Evolutionary conservation across 2,888 invertebrate species (phyloP).

Genomic region (Aphidoletes aphidimyza): DNA sequence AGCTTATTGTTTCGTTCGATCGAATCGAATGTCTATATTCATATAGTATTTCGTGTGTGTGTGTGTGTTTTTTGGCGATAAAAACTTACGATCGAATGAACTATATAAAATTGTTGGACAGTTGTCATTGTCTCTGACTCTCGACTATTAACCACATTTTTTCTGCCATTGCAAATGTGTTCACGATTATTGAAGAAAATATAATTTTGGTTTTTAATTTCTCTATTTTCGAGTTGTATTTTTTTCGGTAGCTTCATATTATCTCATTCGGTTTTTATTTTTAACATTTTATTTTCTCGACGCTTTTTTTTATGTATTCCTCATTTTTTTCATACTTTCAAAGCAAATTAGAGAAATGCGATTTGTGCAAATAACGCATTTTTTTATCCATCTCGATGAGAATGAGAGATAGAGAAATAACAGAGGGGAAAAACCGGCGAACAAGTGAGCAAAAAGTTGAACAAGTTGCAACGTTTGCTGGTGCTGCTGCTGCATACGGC

Average conservation of each 20-base stretch:
- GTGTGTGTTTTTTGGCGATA: background rate
- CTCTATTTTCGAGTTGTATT: background rate
- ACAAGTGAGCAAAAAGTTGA: too few relatives aligned
- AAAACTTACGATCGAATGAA: constrained; percentile 18
- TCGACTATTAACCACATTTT: background rate
- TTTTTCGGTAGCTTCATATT: background rate
- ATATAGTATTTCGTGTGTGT: too few relatives aligned
- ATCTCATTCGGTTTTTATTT: background rate
- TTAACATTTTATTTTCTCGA: background rate
- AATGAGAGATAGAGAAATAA: too few relatives aligned
- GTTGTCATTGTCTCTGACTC: background rate
- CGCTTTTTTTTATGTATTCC: too few relatives aligned
- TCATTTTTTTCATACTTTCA: background rate
- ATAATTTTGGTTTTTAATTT: background rate
- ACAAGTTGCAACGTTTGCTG: too few relatives aligned
- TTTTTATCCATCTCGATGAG: too few relatives aligned
- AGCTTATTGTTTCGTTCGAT: constrained; percentile 5
- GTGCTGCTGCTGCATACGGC: too few relatives aligned
- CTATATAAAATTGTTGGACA: background rate
- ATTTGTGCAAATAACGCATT: background rate
- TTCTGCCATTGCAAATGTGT: background rate
- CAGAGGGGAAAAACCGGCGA: too few relatives aligned
- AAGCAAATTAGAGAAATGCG: background rate
- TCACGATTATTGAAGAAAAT: background rate
- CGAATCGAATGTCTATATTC: too few relatives aligned